Conservation (phyloP, 2,797 vertebrate species). For the Liasis olivaceus region DNA sequence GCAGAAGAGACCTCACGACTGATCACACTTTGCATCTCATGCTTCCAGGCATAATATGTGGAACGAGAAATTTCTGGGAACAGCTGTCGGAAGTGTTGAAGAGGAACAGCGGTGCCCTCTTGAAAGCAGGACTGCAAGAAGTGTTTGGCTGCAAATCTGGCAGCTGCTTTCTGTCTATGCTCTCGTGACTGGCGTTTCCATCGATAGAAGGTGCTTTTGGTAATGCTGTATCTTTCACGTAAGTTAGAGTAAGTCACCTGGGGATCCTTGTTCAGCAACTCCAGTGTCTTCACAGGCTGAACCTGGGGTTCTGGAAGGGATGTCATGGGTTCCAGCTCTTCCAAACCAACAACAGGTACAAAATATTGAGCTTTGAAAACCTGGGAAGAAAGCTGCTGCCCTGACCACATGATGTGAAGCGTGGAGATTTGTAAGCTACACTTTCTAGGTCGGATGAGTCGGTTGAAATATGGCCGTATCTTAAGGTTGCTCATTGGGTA, state of each 20-base stretch:
- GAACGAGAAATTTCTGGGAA: slow-evolving; percentile 94
- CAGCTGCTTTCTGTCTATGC: slow-evolving; percentile 86
- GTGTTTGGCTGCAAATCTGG: slow-evolving; percentile 93
- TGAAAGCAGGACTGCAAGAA: slow-evolving; percentile 89
- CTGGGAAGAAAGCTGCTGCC: slow-evolving; percentile 79
- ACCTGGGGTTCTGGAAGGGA: slow-evolving; percentile 66
- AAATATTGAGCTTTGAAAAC: slow-evolving; percentile 89
- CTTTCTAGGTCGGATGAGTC: slow-evolving; percentile 87
- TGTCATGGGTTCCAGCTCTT: slow-evolving; percentile 69
- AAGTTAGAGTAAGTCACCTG: slow-evolving; percentile 85
- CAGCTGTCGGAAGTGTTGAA: slow-evolving; percentile 88
- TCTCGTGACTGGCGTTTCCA: slow-evolving; percentile 92
- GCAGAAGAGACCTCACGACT: slow-evolving; percentile 63
- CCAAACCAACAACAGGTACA: slow-evolving; percentile 83
- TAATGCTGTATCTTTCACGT: slow-evolving; percentile 87
- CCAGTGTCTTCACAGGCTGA: slow-evolving; percentile 73
- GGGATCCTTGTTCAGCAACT: slow-evolving; percentile 76
- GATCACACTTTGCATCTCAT: slow-evolving; percentile 81
- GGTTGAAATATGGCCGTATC: slow-evolving; percentile 93
- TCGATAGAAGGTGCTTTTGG: slow-evolving; percentile 94
- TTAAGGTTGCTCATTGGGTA: slow-evolving; percentile 96
- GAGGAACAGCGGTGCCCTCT: slow-evolving; percentile 83
- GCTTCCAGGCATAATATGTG: slow-evolving; percentile 96
- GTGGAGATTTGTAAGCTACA: slow-evolving; percentile 75
- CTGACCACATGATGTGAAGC: slow-evolving; percentile 95